Percentiles rank a stretch among this genome's conserved stretches.
Conservation (phyloP, 2,113 vertebrate genomes). For the Mobula birostris region DNA sequence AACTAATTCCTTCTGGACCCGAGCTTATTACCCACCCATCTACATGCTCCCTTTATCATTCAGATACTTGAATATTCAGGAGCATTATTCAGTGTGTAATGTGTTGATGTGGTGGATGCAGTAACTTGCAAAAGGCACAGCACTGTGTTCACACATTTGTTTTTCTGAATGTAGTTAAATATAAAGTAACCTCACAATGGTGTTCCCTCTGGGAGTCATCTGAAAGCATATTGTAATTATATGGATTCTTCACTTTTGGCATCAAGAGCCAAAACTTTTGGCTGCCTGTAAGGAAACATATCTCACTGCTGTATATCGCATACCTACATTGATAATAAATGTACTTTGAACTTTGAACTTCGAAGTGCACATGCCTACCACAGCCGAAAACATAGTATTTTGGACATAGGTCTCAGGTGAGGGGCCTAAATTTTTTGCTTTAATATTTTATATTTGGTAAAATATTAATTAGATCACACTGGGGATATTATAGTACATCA, state of each 20-base stretch:
- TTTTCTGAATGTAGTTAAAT: conserved; percentile 1
- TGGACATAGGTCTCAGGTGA: not conserved
- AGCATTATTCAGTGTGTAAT: not conserved
- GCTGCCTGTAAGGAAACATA: too few species aligned
- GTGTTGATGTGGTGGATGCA: not conserved
- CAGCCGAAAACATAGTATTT: not conserved
- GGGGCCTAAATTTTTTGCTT: not conserved
- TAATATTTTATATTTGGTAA: not conserved
- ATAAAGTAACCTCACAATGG: not conserved
- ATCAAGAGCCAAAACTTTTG: not conserved
- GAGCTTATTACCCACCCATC: not conserved
- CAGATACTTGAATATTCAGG: not conserved
- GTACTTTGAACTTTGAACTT: too few species aligned
- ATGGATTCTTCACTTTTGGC: conserved; percentile 3
- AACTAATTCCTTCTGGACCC: too few species aligned
- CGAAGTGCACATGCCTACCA: not conserved
- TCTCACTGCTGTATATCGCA: too few species aligned
- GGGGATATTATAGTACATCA: not conserved
- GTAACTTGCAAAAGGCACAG: not conserved
- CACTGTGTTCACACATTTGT: not conserved
- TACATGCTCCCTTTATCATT: not conserved
- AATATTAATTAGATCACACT: not conserved
- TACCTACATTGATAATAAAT: too few species aligned
- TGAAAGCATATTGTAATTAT: not conserved
- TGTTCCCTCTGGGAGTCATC: conserved; percentile 15